phyloP scores from a whole-genome alignment of 2,797 vertebrate species.

The Molossus alvarezi region DNA sequence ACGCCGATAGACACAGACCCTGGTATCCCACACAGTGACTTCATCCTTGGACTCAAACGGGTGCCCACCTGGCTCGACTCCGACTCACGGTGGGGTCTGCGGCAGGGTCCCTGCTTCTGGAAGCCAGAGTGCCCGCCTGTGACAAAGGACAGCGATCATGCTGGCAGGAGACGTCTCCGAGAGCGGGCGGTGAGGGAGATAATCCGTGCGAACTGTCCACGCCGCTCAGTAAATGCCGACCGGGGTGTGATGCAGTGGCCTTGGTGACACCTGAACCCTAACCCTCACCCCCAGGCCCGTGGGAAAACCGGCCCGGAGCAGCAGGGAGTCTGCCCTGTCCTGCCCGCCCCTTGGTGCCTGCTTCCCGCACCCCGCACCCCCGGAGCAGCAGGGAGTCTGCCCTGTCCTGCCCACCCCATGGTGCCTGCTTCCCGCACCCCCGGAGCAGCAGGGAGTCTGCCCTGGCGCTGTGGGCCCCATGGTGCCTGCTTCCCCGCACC shows the following conservation, averaged over 20 bases:
- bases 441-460: too few species aligned
- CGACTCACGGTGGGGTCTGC: neutral
- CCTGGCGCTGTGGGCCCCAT: too few species aligned
- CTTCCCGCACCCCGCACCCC: too few species aligned
- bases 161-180: neutral
- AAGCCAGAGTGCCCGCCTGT: neutral
- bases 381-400: too few species aligned
- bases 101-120: neutral
- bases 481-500: too few species aligned
- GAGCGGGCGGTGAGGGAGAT: neutral
- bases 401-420: too few species aligned
- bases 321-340: neutral
- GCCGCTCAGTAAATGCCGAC: neutral
- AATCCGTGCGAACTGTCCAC: neutral
- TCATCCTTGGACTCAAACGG: neutral
- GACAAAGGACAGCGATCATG: neutral
- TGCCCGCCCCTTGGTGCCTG: too few species aligned
- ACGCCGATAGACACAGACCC: rapidly evolving
- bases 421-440: too few species aligned
- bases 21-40: neutral
- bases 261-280: neutral
- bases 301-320: neutral
- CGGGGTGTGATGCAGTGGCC: too few species aligned
- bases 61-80: neutral
- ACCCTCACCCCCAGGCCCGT: neutral